These are phyloP conservation scores for Bugulina stolonifera DNA, from an alignment of 2,888 invertebrate species.

Conservation along the genomic window DNA sequence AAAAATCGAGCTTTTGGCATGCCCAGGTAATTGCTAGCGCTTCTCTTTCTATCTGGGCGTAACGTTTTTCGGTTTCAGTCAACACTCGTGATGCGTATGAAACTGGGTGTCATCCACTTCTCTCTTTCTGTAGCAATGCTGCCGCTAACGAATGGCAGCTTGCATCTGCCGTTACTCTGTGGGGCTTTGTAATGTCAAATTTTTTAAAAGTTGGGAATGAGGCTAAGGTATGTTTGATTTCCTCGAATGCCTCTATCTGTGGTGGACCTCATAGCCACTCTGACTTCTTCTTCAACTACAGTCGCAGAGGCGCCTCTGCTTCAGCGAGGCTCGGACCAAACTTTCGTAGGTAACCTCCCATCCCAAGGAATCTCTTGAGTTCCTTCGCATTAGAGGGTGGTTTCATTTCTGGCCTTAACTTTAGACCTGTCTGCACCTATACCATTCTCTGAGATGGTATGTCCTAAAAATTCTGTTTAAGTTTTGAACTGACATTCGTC, in stretches of 20 bases:
- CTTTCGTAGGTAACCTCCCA: slow-evolving; percentile 30
- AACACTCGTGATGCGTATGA: slow-evolving; percentile 32
- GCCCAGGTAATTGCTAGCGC: slow-evolving; percentile 30
- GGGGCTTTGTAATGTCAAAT: slow-evolving; percentile 27
- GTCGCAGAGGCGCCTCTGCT: slow-evolving; percentile 30
- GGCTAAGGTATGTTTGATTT: slow-evolving; percentile 30
- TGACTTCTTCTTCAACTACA: slow-evolving; percentile 28
- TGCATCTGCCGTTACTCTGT: slow-evolving; percentile 29
- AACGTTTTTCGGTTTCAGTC: slow-evolving; percentile 30
- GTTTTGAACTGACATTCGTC: no score
- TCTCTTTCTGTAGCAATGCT: slow-evolving; percentile 10
- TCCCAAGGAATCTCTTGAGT: no score
- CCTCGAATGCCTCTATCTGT: slow-evolving; percentile 26
- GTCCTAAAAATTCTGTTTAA: no score
- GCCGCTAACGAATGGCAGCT: neutral
- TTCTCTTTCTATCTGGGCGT: slow-evolving; percentile 32
- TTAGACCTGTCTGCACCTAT: no score
- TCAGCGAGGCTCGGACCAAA: slow-evolving; percentile 32
- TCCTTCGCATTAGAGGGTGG: no score
- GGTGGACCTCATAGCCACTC: slow-evolving; percentile 26
- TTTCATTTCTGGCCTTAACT: no score
- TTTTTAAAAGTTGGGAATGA: slow-evolving; percentile 30
- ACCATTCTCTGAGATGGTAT: no score
- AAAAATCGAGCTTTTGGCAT: slow-evolving; percentile 30
- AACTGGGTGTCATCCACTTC: slow-evolving; percentile 28